A percentile compares a stretch with the other conserved stretches of the same genome.
These are phyloP conservation scores for Mesaphorura yosii DNA, from an alignment of 1,140 invertebrate species.

Conservation along the genomic window DNA sequence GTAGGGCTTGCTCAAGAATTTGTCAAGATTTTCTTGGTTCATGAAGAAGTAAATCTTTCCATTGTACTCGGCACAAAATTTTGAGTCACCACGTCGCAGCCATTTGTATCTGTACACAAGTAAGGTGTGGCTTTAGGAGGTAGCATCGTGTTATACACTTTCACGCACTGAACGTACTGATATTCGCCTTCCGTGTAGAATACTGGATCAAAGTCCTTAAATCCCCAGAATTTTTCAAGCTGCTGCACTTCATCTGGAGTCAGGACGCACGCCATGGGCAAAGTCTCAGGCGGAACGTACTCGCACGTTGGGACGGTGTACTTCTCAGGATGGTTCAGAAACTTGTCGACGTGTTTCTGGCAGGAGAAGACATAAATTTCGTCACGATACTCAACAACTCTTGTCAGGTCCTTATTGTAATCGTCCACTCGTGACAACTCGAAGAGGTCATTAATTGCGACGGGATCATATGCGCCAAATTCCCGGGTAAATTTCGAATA, in stretches of 20 bases:
- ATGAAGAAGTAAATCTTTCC: constrained; percentile 13
- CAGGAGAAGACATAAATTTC: constrained; percentile 11
- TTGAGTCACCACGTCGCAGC: constrained; percentile 16
- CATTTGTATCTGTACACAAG: constrained; percentile 14
- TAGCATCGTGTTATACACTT: neutral
- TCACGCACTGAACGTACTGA: constrained; percentile 4
- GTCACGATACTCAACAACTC: constrained; percentile 12
- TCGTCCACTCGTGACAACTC: constrained; percentile 5
- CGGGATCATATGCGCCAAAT: constrained; percentile 17
- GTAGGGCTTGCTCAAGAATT: constrained; percentile 15
- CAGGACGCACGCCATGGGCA: neutral
- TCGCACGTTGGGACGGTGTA: constrained; percentile 11
- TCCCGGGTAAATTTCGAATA: neutral
- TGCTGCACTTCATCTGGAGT: constrained; percentile 6
- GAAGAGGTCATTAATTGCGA: constrained; percentile 8
- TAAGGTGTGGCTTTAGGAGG: neutral
- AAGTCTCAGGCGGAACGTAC: constrained; percentile 3
- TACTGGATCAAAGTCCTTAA: constrained; percentile 22
- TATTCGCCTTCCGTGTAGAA: constrained; percentile 10
- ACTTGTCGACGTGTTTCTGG: constrained; percentile 1
- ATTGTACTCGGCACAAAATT: constrained; percentile 16
- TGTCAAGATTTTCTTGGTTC: constrained; percentile 3
- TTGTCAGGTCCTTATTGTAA: neutral
- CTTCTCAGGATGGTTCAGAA: constrained; percentile 8
- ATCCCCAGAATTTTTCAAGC: constrained; percentile 13